Conservation (phyloP, 2,797 vertebrate species). For the Malacoctenus gilli region DNA sequence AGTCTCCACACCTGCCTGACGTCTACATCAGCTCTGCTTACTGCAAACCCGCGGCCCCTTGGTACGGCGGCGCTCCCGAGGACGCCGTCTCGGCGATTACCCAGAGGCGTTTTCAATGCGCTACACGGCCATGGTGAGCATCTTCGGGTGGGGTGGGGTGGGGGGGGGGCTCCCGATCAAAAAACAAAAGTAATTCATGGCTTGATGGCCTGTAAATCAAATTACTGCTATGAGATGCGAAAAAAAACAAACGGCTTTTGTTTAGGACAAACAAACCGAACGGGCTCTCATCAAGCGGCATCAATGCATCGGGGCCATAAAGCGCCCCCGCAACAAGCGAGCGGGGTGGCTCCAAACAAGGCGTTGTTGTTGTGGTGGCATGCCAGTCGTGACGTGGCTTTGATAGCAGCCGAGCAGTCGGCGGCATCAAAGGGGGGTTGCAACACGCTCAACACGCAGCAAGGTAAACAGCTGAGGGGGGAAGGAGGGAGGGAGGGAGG, state of each 20-base stretch:
- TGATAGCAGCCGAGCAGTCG: slow-evolving; percentile 48
- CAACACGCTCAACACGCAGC: slow-evolving; percentile 55
- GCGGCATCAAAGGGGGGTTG: slow-evolving; percentile 48
- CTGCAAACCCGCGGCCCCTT: slow-evolving; percentile 45
- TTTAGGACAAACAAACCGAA: slow-evolving; percentile 58
- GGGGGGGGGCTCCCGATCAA: slow-evolving; percentile 24
- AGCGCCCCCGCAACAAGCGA: slow-evolving; percentile 37
- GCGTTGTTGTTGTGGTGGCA: slow-evolving; percentile 49
- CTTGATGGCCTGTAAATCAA: slow-evolving; percentile 47
- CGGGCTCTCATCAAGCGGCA: slow-evolving; percentile 43
- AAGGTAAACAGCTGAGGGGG: slow-evolving; percentile 72
- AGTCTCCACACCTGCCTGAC: slow-evolving; percentile 69
- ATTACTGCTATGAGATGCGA: slow-evolving; percentile 57
- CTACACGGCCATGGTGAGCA: slow-evolving; percentile 37
- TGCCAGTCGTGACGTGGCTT: slow-evolving; percentile 57
- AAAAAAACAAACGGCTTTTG: slow-evolving; percentile 59
- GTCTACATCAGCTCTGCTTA: slow-evolving; percentile 61
- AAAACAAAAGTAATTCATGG: slow-evolving; percentile 54
- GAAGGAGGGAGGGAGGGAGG: slow-evolving; percentile 15
- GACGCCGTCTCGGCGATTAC: slow-evolving; percentile 56
- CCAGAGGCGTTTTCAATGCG: slow-evolving; percentile 40
- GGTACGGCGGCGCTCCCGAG: slow-evolving; percentile 47
- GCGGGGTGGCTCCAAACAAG: slow-evolving; percentile 46
- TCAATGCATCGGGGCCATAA: slow-evolving; percentile 32
- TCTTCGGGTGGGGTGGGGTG: too few relatives aligned